Base-by-base conservation (phyloP, 2,113 vertebrate genomes). In the Corvus moneduloides region DNA sequence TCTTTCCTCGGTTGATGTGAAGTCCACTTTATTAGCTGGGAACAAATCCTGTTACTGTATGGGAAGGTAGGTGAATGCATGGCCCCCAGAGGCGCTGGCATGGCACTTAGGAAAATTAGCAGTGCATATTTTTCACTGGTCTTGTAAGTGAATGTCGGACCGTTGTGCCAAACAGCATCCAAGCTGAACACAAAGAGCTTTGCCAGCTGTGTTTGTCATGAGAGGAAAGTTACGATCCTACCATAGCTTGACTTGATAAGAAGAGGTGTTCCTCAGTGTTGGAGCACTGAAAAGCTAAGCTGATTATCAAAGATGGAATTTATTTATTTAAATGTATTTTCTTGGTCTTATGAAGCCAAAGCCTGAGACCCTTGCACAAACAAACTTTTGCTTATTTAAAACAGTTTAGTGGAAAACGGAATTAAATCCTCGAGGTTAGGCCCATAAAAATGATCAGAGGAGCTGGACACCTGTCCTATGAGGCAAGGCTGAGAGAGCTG, bases 101-200 rank as follows among this genome's bases (percentile, higher is more conserved):
- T 78, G 91, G 87, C 90, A 92, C 92, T 97, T 94, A 94, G 46
- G 81, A 96, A 96, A 97, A 97, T 96, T 91, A 96, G 90, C 39
- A 90, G 84, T 77, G 83, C 58, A 5, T 86, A 88, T 95, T 94
- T 97, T 96, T 95, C 92, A 92, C 84, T 3, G 4, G 68, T 86
- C 84, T 79, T 82, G 68, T 90, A 94, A 95, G 84, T 81, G 66
- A 87, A 12, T 33, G 75, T 95, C 90, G 92, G 77, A 94, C 64
- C 76, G 24, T 93, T 90, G 80, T 93, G 78, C 84, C 72, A 87
- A 96, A 92, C 55, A 79, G 52, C 44, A 77, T 90, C 84, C 69
- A 66, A n/a, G 56, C 79, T 92, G 79, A 84, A 90, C 82, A 86
- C 69, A 93, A 82, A 75, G 88, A 51, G 39, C n/a, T 90, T 62